Base-by-base conservation (phyloP, 2,888 invertebrate genomes). In the Nematopogon swammerdamellus region DNA sequence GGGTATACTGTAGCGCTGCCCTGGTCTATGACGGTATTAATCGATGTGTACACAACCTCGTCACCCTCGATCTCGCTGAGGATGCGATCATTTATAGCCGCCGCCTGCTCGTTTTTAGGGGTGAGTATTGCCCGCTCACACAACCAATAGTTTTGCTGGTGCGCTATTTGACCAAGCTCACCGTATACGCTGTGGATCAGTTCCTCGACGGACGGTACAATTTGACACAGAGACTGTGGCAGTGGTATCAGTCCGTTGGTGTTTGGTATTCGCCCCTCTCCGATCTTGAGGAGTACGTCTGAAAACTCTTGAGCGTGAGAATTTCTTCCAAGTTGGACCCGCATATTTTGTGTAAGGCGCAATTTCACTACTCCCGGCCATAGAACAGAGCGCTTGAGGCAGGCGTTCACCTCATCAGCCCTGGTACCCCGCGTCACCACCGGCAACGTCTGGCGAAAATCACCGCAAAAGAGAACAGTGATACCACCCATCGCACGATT, bases 1-100 rank as follows among this genome's bases (percentile, higher is more conserved):
- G 58, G 53, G 47, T 58, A 56, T 46, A 50, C 53, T 43, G 56
- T 57, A 48, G 55, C 52, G 25, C 50, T 51, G 44, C 53, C 44
- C 49, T 54, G 42, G 45, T 59, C 36, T 6, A 47, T n/a, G 8
- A 45, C 47, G 18, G 20, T 50, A 30, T 45, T 49, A 51, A 52
- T 42, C 52, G 51, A 25, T 55, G n/a, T n/a, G n/a, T n/a, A n/a
- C n/a, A n/a, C n/a, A n/a, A n/a, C n/a, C n/a, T n/a, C n/a, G n/a
- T n/a, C n/a, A n/a, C n/a, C n/a, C n/a, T n/a, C n/a, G n/a, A n/a
- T n/a, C n/a, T n/a, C n/a, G n/a, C n/a, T n/a, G n/a, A n/a, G n/a
- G n/a, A n/a, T n/a, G n/a, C n/a, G n/a, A n/a, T n/a, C n/a, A n/a
- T n/a, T n/a, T n/a, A n/a, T n/a, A n/a, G n/a, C n/a, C n/a, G n/a